Conservation (phyloP, 1,140 invertebrate genomes). For the Drosophila arizonae region DNA sequence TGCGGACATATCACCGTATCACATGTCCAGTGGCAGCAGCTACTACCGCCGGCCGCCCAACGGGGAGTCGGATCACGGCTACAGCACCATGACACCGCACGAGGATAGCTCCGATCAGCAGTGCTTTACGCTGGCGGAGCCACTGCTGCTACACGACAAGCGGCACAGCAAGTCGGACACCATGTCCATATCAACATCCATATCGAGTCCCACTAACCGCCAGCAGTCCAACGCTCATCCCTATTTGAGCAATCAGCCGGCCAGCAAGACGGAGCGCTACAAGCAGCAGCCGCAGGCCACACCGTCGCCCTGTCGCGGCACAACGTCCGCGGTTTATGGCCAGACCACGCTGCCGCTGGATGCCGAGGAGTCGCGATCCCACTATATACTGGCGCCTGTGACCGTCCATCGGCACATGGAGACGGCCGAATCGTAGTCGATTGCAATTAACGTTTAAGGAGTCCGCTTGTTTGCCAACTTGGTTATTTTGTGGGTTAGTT, state of each 20-base stretch:
- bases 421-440: conserved; percentile 83
- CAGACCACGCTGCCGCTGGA: conserved; percentile 72
- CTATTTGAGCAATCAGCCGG: conserved; percentile 63
- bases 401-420: conserved; percentile 94
- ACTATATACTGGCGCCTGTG: conserved; percentile 91
- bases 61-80: conserved; percentile 96
- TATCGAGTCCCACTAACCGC: conserved; percentile 83
- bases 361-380: conserved; percentile 48
- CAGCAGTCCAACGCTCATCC: conserved; percentile 68
- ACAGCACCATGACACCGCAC: conserved; percentile 97
- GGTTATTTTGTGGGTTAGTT: conserved; percentile 47
- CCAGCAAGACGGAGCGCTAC: conserved; percentile 80
- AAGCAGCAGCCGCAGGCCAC: conserved; percentile 68
- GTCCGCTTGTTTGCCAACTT: conserved; percentile 79
- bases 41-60: conserved; percentile 90
- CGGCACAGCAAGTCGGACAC: conserved; percentile 85
- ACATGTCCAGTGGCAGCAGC: conserved; percentile 88
- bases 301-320: conserved; percentile 57
- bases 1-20: conserved; percentile 92
- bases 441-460: conserved; percentile 45
- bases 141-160: conserved; percentile 85
- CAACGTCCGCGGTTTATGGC: conserved; percentile 66
- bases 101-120: conserved; percentile 92
- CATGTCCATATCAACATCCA: conserved; percentile 85
- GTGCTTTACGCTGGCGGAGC: conserved; percentile 88